phyloP scores from a whole-genome alignment of 2,113 vertebrate species.

The Carlito syrichta region DNA sequence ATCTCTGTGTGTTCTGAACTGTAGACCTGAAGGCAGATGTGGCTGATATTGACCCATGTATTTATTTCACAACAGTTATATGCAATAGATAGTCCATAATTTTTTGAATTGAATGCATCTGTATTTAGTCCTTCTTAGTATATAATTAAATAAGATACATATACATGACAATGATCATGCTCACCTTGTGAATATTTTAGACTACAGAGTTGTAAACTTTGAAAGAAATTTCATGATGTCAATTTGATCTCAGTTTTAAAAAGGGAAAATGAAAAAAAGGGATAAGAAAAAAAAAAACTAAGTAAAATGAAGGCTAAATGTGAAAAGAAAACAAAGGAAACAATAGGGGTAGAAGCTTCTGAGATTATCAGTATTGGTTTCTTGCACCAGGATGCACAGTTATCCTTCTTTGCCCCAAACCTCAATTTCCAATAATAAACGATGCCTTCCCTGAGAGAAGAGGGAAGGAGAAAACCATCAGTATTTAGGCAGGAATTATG shows the following conservation, averaged over 20 bases:
- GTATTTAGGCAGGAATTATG: fast-evolving
- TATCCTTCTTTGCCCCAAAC: background rate
- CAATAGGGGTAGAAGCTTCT: background rate
- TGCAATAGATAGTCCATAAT: background rate
- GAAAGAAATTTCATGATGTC: no score
- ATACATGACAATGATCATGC: background rate
- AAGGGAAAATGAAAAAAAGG: no score
- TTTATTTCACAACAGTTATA: background rate
- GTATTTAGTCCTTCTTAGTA: background rate
- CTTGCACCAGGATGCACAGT: background rate
- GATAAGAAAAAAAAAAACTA: background rate
- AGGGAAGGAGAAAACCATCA: background rate
- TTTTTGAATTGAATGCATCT: background rate
- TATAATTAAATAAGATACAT: background rate
- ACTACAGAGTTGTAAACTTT: no score
- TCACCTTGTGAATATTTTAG: no score
- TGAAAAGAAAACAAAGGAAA: background rate
- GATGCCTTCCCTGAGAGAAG: background rate
- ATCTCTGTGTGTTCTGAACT: background rate
- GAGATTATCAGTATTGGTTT: background rate
- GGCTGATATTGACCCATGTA: background rate
- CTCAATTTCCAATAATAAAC: background rate
- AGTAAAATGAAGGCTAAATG: background rate
- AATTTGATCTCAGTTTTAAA: no score
- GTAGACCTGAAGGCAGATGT: background rate